Percentiles rank a stretch among this genome's conserved stretches.
These are phyloP conservation scores for Meta bourneti DNA, from an alignment of 2,888 invertebrate species.

Conservation along the genomic window DNA sequence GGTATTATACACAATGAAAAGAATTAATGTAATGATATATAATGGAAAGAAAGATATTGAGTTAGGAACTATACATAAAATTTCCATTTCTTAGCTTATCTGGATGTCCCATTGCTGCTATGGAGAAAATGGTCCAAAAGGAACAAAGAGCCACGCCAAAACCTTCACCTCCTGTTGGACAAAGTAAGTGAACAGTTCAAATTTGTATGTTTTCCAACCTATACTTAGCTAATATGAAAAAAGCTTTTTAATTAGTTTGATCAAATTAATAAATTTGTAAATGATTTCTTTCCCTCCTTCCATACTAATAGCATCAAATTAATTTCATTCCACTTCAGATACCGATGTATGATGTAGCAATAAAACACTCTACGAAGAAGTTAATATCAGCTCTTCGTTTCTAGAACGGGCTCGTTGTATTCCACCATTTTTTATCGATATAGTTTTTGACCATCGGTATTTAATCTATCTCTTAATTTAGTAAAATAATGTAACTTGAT, in stretches of 20 bases:
- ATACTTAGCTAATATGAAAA: background rate
- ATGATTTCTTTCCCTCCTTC: background rate
- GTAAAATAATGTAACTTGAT: no score
- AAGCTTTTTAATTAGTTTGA: background rate
- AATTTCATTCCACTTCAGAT: no score
- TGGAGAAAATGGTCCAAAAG: conserved; percentile 90
- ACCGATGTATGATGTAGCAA: no score
- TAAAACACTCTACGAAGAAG: no score
- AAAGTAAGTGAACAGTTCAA: conserved; percentile 50
- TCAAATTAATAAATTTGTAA: background rate
- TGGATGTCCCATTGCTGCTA: conserved; percentile 97
- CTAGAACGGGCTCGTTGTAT: no score
- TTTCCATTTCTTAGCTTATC: conserved; percentile 86
- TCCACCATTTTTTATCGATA: no score
- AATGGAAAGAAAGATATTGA: background rate
- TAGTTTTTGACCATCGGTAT: no score
- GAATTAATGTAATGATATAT: no score
- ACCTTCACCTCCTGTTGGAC: conserved; percentile 73
- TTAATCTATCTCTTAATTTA: no score
- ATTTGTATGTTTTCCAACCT: background rate
- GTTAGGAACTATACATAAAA: background rate
- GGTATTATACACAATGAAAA: no score
- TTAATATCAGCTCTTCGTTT: no score
- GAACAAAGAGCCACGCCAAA: conserved; percentile 81
- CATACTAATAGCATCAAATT: background rate